phyloP scores from a whole-genome alignment of 2,888 invertebrate genomes.

The Pantelozetes paolii region DNA sequence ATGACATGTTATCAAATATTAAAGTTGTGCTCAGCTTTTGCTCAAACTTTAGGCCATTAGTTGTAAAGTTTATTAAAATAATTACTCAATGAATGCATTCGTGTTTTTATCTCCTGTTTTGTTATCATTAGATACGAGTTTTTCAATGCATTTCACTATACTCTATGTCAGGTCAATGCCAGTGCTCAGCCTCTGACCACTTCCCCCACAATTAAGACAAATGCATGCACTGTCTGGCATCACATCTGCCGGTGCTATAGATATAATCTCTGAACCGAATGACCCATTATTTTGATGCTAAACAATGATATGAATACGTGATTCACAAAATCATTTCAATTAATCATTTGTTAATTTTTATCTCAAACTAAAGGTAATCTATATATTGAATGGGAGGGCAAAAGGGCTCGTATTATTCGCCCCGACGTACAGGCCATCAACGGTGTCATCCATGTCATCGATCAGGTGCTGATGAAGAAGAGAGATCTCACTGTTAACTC shows the following conservation, averaged over 20 bases:
- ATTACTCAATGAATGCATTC: too few species aligned
- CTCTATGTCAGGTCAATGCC: background rate
- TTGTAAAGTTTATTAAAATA: too few species aligned
- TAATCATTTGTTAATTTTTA: constrained; percentile 7
- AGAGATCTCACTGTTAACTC: constrained; percentile 64
- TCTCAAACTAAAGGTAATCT: constrained; percentile 39
- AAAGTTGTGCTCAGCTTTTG: background rate
- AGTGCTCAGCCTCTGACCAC: background rate
- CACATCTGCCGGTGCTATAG: background rate
- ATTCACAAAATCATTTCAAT: background rate
- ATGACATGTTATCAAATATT: background rate
- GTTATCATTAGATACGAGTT: too few species aligned
- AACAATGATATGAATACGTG: background rate
- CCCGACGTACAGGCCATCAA: constrained; percentile 93
- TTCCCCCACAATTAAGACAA: background rate
- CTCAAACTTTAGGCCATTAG: background rate
- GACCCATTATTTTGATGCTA: background rate
- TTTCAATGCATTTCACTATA: background rate
- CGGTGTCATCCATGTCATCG: constrained; percentile 90
- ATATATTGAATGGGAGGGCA: constrained; percentile 72
- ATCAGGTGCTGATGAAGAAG: constrained; percentile 75
- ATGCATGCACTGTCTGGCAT: background rate
- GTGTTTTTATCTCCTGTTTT: too few species aligned
- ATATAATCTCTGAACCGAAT: background rate
- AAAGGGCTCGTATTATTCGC: constrained; percentile 75